Base-by-base conservation (phyloP, 2,113 vertebrate genomes). In the Psammodynastes pulverulentus region DNA sequence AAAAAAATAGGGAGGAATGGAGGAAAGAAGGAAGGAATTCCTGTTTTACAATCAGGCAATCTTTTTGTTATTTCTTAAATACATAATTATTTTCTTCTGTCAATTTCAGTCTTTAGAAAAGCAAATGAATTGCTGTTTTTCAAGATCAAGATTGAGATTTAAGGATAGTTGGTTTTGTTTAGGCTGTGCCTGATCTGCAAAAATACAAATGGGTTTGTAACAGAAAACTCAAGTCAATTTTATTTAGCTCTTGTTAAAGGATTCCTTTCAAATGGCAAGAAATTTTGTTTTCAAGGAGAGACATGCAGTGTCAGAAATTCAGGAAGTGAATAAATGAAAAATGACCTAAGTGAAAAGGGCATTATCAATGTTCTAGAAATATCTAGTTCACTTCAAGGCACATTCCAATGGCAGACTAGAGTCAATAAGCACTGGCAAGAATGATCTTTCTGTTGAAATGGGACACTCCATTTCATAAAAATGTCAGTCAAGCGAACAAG, bases 171-270 rank as follows among this genome's bases (percentile, higher is more conserved):
- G 90, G 85, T 92, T 86, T 54, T 91, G 58, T 39, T 67, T 45
- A 62, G 26, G 51, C 56, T 94, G 91, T n/a, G 91, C 94, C 87
- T 93, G 90, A 91, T 94, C 94, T 92, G 67, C 48, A 90, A 7
- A 21, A 87, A 46, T 39, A 89, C 0, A 0, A 2, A 12, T 94
- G 89, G 4, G 17, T 8, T 46, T 48, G 62, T 88, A 91, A 95
- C 53, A 29, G 56, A 48, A 86, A 91, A 48, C 10, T 49, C 72
- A 94, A 94, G 84, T 88, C 91, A 10, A 91, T 67, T 58, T 91
- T 67, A 87, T 3, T 94, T 90, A 49, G 58, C 88, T 34, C 29
- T 91, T 86, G 43, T 93, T 91, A 93, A 94, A 95, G 53, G 91
- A 0, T 92, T 52, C 43, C 84, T 62, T 34, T 87, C 85, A 92